Percentiles rank a stretch among this genome's conserved stretches.
Conservation (phyloP, 2,113 vertebrate genomes). For the Archilochus colubris region DNA sequence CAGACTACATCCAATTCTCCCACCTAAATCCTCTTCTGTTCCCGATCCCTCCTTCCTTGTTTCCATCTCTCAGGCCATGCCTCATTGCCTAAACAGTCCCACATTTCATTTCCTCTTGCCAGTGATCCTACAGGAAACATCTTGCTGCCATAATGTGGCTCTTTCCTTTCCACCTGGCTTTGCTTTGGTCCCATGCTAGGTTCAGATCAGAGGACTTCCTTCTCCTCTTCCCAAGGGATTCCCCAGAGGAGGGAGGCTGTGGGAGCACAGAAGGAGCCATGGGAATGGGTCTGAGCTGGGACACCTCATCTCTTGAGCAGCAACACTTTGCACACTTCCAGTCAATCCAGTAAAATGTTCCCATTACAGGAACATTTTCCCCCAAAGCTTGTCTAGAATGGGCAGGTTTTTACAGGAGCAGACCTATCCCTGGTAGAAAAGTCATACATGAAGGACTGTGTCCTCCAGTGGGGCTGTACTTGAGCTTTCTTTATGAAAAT, state of each 20-base stretch:
- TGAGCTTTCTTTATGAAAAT: not conserved
- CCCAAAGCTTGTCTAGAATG: not conserved
- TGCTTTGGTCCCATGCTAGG: fast-evolving
- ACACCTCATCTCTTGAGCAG: fast-evolving
- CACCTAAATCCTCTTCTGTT: conserved; percentile 31
- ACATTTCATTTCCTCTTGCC: conserved; percentile 20
- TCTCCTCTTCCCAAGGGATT: not conserved
- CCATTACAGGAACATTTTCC: not conserved
- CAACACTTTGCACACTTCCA: fast-evolving
- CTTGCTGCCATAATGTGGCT: conserved; percentile 13
- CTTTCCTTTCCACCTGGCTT: not conserved
- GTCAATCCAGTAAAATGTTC: not conserved
- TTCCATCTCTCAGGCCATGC: conserved; percentile 2
- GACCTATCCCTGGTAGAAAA: not conserved
- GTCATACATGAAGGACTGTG: not conserved
- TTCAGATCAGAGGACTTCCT: conserved; percentile 10
- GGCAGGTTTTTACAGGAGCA: not conserved
- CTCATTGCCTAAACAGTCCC: conserved; percentile 36
- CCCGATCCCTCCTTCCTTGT: not conserved
- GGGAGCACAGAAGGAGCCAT: not conserved
- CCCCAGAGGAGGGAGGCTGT: fast-evolving
- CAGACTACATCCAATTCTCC: not conserved
- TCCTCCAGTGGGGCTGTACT: not conserved
- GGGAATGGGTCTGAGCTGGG: not conserved
- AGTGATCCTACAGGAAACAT: conserved; percentile 38